phyloP scores from a whole-genome alignment of 2,113 vertebrate species.

The Psilopsiagon aymara region DNA sequence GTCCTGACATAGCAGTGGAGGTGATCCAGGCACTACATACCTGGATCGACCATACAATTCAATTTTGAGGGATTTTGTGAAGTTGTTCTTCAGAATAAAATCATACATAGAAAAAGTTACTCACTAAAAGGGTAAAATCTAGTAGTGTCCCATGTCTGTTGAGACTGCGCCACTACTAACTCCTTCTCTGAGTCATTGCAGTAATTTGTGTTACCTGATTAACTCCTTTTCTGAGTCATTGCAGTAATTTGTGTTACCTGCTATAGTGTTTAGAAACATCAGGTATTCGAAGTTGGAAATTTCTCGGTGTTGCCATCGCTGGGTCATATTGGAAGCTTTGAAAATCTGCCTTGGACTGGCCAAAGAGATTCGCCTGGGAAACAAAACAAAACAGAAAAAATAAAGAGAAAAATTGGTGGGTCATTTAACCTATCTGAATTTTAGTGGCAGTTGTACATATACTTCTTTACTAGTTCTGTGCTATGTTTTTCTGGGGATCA shows the following conservation, averaged over 20 bases:
- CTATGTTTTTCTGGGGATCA: not conserved
- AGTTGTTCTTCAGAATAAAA: not conserved
- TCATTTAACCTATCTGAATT: not conserved
- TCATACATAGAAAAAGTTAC: not conserved
- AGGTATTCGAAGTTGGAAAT: constrained; percentile 98
- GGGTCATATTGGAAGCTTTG: constrained; percentile 96
- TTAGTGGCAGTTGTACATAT: not conserved
- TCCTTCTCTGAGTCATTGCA: not conserved
- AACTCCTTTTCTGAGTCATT: not conserved
- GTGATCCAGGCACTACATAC: not conserved
- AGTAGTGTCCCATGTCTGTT: not conserved
- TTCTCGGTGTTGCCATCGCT: constrained; percentile 95
- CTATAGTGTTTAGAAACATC: constrained; percentile 96
- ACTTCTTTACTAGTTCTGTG: not conserved
- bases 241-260: constrained; percentile 77
- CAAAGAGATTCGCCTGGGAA: constrained; percentile 89
- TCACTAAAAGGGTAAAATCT: not conserved
- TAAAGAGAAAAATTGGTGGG: not conserved
- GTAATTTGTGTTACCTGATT: constrained; percentile 79
- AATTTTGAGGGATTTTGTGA: not conserved
- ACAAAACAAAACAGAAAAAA: not conserved
- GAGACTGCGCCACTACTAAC: not conserved
- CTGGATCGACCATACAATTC: not conserved
- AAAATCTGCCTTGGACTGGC: constrained; percentile 94
- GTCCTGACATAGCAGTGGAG: not conserved